Evolutionary conservation across 2,113 vertebrate genomes (phyloP).

Genomic region (Recurvirostra avosetta): DNA sequence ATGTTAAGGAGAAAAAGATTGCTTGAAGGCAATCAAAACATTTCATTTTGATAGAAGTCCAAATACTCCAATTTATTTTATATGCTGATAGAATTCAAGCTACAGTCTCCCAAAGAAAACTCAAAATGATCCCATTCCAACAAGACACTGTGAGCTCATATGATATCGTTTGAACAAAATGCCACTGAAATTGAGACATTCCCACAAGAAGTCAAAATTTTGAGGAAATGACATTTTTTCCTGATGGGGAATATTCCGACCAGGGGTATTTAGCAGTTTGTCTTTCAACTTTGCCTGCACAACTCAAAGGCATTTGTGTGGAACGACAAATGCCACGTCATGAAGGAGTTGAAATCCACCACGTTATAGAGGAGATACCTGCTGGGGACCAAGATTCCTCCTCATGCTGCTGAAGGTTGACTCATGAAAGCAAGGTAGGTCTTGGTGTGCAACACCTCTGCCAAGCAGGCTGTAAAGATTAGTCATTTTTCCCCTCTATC

Average conservation of each 20-base stretch:
- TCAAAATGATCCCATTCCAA: not conserved
- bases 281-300: not conserved
- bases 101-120: not conserved
- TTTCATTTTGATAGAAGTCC: not conserved
- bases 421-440: not conserved
- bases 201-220: not conserved
- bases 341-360: not conserved
- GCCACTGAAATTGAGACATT: not conserved
- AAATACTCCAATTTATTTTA: not conserved
- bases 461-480: not conserved
- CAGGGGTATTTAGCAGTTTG: not conserved
- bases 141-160: not conserved
- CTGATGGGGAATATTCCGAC: not conserved
- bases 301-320: not conserved
- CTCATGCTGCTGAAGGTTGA: not conserved
- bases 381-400: not conserved
- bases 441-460: not conserved
- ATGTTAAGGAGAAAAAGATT: not conserved
- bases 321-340: not conserved
- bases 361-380: fast-evolving
- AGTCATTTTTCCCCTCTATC: not conserved
- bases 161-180: not conserved
- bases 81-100: not conserved
- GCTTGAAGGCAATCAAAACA: constrained; percentile 5
- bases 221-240: not conserved